Base-by-base conservation (phyloP, 2,888 invertebrate species). In the Melieria crassipennis region DNA sequence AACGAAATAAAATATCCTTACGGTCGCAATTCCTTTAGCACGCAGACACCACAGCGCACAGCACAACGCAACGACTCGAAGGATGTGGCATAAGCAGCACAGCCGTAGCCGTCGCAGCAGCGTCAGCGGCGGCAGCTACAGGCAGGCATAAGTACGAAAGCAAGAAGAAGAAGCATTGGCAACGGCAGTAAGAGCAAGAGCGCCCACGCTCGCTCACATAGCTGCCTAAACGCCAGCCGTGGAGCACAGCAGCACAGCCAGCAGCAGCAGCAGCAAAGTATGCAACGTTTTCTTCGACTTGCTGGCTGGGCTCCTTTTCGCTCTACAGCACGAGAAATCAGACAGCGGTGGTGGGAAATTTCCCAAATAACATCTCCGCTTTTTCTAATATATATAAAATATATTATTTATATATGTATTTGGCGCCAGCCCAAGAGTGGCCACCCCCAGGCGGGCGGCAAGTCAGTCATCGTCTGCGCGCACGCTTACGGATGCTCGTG, bases 271-370 rank as follows among this genome's bases (percentile, higher is more conserved):
- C 42, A 4, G 13, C 42, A 46, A n/a, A 50, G 42, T 47, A 52
- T 57, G 63, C 42, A 47, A 63, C 48, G 63, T 48, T 70, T 70
- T 70, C 70, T 70, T 70, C 70, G 48, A 43, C 48, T 58, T 69
- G 46, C 52, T 52, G 7, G n/a, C 30, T 52, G 9, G 11, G 52
- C 52, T 52, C 5, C 9, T 52, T 52, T 13, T 52, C 13, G 11
- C 52, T 6, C 9, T 3, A 30, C 30, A 30, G 30, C 30, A 30
- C 30, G 30, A 30, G 30, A 30, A 30, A 30, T 30, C 30, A 30
- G 30, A 3, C 30, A 30, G 30, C 30, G 30, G 30, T 30, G 30
- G 30, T 30, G 30, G 30, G 30, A 30, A 30, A 30, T 30, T 30
- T 30, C 30, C 30, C 30, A 30, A 50, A 50, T 50, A 50, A 50